phyloP scores from a whole-genome alignment of 2,113 vertebrate species.

The Pardalotus punctatus region DNA sequence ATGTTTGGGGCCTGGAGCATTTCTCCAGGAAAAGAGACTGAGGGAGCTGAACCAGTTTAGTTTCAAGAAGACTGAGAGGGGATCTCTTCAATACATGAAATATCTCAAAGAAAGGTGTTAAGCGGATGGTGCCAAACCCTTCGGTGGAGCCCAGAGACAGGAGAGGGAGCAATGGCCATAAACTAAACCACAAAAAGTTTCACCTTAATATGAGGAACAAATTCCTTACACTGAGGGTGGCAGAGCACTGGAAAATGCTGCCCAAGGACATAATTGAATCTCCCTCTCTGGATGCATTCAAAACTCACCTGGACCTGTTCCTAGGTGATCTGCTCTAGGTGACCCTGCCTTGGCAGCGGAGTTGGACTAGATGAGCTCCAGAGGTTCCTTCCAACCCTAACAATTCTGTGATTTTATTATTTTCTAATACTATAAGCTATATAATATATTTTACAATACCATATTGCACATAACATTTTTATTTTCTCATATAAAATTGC shows the following conservation, averaged over 20 bases:
- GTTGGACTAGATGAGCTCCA: background rate
- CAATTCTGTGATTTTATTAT: background rate
- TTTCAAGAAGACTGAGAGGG: background rate
- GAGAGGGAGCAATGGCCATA: background rate
- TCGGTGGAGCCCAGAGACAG: background rate
- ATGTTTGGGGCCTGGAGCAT: background rate
- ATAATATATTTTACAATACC: background rate
- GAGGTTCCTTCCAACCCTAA: background rate
- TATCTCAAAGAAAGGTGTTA: accelerated
- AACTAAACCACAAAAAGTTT: background rate
- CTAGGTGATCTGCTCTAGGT: background rate
- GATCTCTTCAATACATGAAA: background rate
- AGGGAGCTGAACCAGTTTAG: background rate
- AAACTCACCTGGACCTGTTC: background rate
- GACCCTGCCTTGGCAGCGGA: background rate
- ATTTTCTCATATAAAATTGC: background rate
- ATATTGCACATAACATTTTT: background rate
- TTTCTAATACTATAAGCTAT: background rate
- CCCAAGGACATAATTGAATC: background rate
- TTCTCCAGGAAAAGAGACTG: background rate
- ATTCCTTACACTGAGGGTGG: background rate
- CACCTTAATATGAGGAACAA: background rate
- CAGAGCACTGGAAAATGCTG: background rate
- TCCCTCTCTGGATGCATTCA: background rate
- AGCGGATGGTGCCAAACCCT: background rate